A percentile compares a stretch with the other conserved stretches of the same genome.
These are phyloP conservation scores for Octodon degus DNA, from an alignment of 2,113 vertebrate genomes.

Conservation along the genomic window DNA sequence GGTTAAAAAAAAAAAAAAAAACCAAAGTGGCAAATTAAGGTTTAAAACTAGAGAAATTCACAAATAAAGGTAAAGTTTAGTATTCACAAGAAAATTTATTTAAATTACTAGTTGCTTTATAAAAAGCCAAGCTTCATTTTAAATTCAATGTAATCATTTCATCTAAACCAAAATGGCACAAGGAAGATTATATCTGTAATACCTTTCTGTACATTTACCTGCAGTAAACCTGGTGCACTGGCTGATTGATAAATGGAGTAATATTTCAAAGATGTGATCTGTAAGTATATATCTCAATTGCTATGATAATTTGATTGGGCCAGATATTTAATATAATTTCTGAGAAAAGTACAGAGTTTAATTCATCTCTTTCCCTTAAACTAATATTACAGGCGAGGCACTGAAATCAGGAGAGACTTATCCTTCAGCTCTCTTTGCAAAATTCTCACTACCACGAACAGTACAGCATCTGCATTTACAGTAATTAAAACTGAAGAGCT, in stretches of 20 bases:
- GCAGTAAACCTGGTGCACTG: neutral
- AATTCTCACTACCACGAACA: neutral
- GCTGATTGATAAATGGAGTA: slow-evolving; percentile 42
- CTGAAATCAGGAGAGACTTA: neutral
- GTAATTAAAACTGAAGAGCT: neutral
- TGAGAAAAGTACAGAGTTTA: neutral
- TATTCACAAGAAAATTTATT: slow-evolving; percentile 55
- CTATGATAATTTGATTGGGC: slow-evolving; percentile 58
- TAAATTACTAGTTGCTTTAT: slow-evolving; percentile 24
- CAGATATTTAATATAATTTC: slow-evolving; percentile 52
- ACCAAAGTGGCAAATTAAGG: neutral
- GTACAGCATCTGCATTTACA: neutral
- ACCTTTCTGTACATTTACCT: slow-evolving; percentile 16
- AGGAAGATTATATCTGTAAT: slow-evolving; percentile 51
- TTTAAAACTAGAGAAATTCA: slow-evolving; percentile 37
- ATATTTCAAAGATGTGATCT: slow-evolving; percentile 57
- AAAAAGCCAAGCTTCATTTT: slow-evolving; percentile 64
- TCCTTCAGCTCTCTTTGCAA: neutral
- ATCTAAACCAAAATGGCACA: slow-evolving; percentile 48
- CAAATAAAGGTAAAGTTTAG: slow-evolving; percentile 52
- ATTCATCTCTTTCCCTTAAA: neutral
- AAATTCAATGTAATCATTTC: slow-evolving; percentile 73
- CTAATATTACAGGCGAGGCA: neutral
- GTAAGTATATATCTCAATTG: slow-evolving; percentile 57
- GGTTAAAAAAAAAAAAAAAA: slow-evolving; percentile 45